These are phyloP conservation scores for Thaumatotibia leucotreta DNA, from an alignment of 1,140 invertebrate genomes.

Conservation along the genomic window DNA sequence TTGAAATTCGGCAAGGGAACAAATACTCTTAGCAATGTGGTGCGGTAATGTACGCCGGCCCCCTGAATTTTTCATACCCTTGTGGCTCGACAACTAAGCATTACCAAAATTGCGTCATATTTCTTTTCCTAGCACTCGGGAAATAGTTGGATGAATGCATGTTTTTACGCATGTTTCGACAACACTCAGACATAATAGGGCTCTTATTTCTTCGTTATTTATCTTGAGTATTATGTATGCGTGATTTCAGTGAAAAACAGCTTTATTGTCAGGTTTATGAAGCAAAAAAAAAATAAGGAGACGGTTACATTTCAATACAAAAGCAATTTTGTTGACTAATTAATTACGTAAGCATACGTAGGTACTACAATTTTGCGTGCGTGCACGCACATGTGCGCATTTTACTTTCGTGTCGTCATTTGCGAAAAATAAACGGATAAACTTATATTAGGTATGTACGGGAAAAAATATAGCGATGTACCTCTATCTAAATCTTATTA, in stretches of 20 bases:
- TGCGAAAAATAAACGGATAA: too few species aligned
- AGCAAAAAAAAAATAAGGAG: too few species aligned
- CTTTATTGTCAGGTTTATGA: too few species aligned
- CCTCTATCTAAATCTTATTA: too few species aligned
- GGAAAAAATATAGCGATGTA: too few species aligned
- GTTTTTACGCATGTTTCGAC: constrained; percentile 31
- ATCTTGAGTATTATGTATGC: neutral
- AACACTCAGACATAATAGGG: neutral
- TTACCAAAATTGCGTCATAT: constrained; percentile 75
- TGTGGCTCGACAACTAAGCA: constrained; percentile 71
- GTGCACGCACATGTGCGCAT: too few species aligned
- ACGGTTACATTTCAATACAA: too few species aligned
- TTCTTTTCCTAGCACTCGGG: constrained; percentile 66
- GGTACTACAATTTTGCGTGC: too few species aligned
- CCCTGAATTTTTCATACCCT: constrained; percentile 75
- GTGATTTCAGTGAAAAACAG: neutral
- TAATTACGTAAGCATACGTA: too few species aligned
- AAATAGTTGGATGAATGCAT: constrained; percentile 65
- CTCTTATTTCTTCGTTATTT: neutral
- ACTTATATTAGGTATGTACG: too few species aligned
- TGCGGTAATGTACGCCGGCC: constrained; percentile 64
- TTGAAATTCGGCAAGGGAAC: constrained; percentile 49
- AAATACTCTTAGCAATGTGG: constrained; percentile 66
- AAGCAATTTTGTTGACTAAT: too few species aligned
- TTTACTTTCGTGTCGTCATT: too few species aligned